Evolutionary conservation across 2,113 vertebrate genomes (phyloP).

Genomic region (Poicephalus gulielmi): DNA sequence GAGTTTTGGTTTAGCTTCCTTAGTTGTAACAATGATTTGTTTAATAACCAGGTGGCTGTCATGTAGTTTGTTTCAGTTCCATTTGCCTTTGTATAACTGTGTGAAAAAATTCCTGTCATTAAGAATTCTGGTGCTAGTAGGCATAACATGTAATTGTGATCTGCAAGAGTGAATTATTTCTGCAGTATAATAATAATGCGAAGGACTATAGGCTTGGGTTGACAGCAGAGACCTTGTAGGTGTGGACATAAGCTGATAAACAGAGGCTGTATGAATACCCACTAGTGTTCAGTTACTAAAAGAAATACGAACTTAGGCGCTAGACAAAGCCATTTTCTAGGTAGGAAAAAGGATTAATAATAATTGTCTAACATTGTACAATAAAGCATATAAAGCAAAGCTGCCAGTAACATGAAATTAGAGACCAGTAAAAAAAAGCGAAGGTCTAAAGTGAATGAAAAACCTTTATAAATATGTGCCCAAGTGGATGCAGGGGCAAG

Average conservation of each 20-base stretch:
- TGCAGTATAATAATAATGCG: neutral
- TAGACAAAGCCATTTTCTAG: neutral
- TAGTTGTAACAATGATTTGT: neutral
- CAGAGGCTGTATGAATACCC: neutral
- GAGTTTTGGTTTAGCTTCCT: neutral
- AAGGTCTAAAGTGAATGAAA: neutral
- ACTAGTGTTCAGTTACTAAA: neutral
- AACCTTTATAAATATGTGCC: neutral
- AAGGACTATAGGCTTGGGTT: neutral
- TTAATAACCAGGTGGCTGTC: neutral
- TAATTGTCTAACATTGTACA: neutral
- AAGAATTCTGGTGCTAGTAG: neutral
- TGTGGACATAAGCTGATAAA: neutral
- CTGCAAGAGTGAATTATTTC: neutral
- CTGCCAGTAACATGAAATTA: neutral
- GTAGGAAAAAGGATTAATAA: neutral
- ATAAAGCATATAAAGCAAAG: neutral
- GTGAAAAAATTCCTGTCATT: neutral
- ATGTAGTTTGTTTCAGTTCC: neutral
- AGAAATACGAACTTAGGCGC: neutral
- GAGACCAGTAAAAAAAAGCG: neutral
- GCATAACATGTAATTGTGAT: neutral
- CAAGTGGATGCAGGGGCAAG: neutral
- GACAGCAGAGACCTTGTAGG: neutral
- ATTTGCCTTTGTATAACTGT: neutral